Conservation (phyloP, 2,113 vertebrate genomes). For the Phalacrocorax brasilianus region DNA sequence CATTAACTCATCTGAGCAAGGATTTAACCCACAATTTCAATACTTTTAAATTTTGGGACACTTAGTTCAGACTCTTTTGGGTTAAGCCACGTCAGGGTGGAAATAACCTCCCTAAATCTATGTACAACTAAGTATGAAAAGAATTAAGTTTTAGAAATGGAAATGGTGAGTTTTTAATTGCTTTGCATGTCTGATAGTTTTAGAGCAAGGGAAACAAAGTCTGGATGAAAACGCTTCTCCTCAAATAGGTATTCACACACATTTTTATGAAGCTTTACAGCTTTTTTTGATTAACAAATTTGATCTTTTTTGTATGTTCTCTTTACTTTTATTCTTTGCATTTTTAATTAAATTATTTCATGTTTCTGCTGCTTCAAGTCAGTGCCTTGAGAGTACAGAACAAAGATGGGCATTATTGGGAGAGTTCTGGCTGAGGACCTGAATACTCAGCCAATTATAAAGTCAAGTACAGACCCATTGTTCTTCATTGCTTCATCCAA, state of each 20-base stretch:
- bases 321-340: background rate
- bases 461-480: fast-evolving
- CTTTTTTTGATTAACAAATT: background rate
- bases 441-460: background rate
- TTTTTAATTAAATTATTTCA: background rate
- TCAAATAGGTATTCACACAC: background rate
- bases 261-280: background rate
- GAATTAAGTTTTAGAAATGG: background rate
- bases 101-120: background rate
- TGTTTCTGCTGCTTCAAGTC: background rate
- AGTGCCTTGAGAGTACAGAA: background rate
- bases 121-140: background rate
- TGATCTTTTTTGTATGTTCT: background rate
- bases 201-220: background rate
- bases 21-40: background rate
- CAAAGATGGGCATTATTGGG: background rate
- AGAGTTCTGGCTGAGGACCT: background rate
- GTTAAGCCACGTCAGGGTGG: background rate
- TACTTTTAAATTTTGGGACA: background rate
- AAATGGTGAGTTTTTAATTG: background rate
- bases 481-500: background rate
- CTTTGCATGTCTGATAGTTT: background rate
- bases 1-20: background rate
- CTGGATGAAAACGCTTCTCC: background rate
- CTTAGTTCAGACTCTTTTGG: background rate